Evolutionary conservation across 2,888 invertebrate genomes (phyloP), one percentile per base, ranked within the genome.

Genomic region (Panorpa germanica): DNA sequence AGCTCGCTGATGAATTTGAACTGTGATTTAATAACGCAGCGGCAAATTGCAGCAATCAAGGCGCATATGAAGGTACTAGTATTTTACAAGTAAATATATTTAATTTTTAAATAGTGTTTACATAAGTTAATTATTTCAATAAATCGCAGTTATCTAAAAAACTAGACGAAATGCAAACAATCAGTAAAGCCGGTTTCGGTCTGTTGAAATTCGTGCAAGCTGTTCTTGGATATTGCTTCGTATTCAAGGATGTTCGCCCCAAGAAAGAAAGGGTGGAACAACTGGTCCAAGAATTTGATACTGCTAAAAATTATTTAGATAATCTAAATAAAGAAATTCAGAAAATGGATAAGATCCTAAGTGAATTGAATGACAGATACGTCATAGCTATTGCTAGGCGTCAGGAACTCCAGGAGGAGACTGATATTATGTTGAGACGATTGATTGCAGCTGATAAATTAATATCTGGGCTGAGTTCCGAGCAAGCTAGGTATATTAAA

Each of bases 151-250:
- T 56, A 32, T 64, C 66, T 12, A 68, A 66, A 37, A 75, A 77
- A 41, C 47, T 85, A 16, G 81, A 81, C 25, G 80, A 82, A 28
- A 86, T 91, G 85, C 70, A 71, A 38, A 59, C 56, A 13, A 76
- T 88, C 39, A 86, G 86, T 45, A 70, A 74, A 49, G 90, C 88
- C 25, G 90, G 88, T 39, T 76, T 68, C 34, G 86, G 86, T 5
- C 59, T 91, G 6, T 61, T 85, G 7, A 81, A 74, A 49, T 86
- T 86, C 49, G 80, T 90, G 0, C 65, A 65, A 18, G 90, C 90
- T 7, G 86, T 90, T 0, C 58, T 90, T 32, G 80, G 73, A n/a
- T 91, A 88, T 52, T 90, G 83, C 45, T 72, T 76, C 3, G 83
- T 90, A 0, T 85, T 69, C 44, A 71, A 70, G 43, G 86, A 90